Percentiles rank a stretch among this genome's conserved stretches.
Conservation (phyloP, 2,888 invertebrate genomes). For the Encarsia formosa region DNA sequence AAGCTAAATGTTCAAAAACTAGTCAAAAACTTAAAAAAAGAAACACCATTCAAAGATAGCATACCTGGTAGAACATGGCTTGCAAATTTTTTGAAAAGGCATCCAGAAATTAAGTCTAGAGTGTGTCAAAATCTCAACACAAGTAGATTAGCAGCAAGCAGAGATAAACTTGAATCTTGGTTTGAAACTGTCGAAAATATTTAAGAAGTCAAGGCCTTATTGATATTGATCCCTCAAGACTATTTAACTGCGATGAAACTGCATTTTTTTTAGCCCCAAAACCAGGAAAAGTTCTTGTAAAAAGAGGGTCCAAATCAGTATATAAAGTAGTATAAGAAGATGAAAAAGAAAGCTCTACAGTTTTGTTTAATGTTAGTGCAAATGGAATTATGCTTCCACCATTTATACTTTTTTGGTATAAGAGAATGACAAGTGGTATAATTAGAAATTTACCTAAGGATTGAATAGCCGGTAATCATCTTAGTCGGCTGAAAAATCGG, state of each 20-base stretch:
- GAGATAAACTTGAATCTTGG: not conserved
- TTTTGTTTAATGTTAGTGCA: constrained; percentile 4
- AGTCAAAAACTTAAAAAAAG: not conserved
- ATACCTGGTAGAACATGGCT: not conserved
- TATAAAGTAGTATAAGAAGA: constrained; percentile 28
- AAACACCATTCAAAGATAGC: constrained; percentile 1
- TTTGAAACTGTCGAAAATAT: not conserved
- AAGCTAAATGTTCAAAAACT: not conserved
- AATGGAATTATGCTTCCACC: constrained; percentile 4
- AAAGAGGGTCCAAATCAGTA: constrained; percentile 34
- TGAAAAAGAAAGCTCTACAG: constrained; percentile 3
- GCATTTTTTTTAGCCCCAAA: constrained; percentile 45
- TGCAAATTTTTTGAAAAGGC: not conserved
- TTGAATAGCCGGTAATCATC: not conserved
- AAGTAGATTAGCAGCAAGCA: not conserved
- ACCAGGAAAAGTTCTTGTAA: constrained; percentile 37
- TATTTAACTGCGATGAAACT: constrained; percentile 45
- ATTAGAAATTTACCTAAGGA: not conserved
- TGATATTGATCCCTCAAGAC: constrained; percentile 29
- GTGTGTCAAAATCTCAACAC: not conserved
- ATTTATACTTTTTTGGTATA: not conserved
- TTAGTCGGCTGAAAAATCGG: not conserved
- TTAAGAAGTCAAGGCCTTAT: not conserved
- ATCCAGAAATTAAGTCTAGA: not conserved
- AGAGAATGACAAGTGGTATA: not conserved